A percentile compares a stretch with the other conserved stretches of the same genome.
phyloP scores from a whole-genome alignment of 2,888 invertebrate species.

The Drosophila barbarae region DNA sequence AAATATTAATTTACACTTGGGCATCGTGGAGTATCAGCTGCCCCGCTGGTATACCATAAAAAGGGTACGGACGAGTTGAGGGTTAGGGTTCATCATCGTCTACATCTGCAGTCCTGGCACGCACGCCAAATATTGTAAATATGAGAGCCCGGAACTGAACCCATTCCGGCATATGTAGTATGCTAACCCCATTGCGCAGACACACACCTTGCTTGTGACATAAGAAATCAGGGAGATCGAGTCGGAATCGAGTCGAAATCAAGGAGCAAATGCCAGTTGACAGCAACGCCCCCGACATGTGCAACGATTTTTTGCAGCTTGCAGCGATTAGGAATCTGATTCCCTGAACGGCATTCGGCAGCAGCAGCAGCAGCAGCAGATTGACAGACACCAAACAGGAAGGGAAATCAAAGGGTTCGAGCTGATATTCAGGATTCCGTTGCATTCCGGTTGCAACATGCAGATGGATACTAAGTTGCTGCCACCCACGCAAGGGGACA shows the following conservation, averaged over 20 bases:
- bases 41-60: conserved; percentile 39
- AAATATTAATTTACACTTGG: conserved; percentile 70
- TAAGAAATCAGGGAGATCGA: conserved; percentile 30
- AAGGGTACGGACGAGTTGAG: conserved; percentile 42
- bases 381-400: conserved; percentile 7
- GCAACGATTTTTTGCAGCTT: conserved; percentile 55
- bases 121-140: conserved; percentile 57
- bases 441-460: conserved; percentile 2
- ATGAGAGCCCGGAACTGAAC: conserved; percentile 39
- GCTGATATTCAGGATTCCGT: background rate
- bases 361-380: background rate
- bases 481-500: conserved; percentile 4
- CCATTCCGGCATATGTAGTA: conserved; percentile 1
- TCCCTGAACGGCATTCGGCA: background rate
- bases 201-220: conserved; percentile 57
- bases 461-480: conserved; percentile 20
- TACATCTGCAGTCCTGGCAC: conserved; percentile 66
- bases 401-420: conserved; percentile 8
- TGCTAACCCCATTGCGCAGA: conserved; percentile 59
- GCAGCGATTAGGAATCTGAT: conserved; percentile 29
- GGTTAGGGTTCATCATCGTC: conserved; percentile 42
- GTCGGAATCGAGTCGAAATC: conserved; percentile 59
- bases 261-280: conserved; percentile 64
- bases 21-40: conserved; percentile 55
- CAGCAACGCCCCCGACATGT: conserved; percentile 69